Evolutionary conservation across 2,797 vertebrate species (phyloP), one percentile per base, ranked within the genome.

Genomic region (Poeciliopsis infans): DNA sequence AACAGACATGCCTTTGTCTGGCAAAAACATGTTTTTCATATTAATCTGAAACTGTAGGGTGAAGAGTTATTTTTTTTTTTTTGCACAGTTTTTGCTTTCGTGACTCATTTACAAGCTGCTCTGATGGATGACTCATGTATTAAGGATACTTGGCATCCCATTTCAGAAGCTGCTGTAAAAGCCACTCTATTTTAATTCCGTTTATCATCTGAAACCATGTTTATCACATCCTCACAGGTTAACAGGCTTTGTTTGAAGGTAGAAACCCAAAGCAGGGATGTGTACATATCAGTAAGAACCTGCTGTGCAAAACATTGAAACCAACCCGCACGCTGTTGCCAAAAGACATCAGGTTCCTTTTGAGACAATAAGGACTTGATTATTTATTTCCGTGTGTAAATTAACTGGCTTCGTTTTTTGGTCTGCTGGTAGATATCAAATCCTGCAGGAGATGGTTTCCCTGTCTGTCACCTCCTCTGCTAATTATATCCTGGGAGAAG

Each of bases 61-160:
- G 77, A 75, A 51, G 71, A 15, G 49, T 2, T 49, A 7, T 20
- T 2, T 8, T 2, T 4, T 2, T 23, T 51, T 75, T 31, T 47
- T 51, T 74, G 45, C 69, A 13, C 16, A 36, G 25, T 83, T 86
- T 86, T 82, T 77, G 57, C 66, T 53, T 72, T 23, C 75, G 80
- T 90, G 87, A 92, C 39, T 92, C 88, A 92, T 89, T 89, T 81
- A 73, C 78, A 83, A 88, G 85, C 72, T 53, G 83, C 75, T 82
- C 66, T 87, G 85, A 85, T 71, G 76, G 80, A 91, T 92, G 89
- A 93, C 79, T 91, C 88, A 87, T 77, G n/a, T 86, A 77, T 83
- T 80, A 68, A 80, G 91, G 84, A 81, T 72, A 72, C 74, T 84
- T 72, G 77, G 71, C 78, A 45, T 85, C 66, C 36, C 70, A 57